Conservation (phyloP, 2,113 vertebrate species). For the Vulpes lagopus region DNA sequence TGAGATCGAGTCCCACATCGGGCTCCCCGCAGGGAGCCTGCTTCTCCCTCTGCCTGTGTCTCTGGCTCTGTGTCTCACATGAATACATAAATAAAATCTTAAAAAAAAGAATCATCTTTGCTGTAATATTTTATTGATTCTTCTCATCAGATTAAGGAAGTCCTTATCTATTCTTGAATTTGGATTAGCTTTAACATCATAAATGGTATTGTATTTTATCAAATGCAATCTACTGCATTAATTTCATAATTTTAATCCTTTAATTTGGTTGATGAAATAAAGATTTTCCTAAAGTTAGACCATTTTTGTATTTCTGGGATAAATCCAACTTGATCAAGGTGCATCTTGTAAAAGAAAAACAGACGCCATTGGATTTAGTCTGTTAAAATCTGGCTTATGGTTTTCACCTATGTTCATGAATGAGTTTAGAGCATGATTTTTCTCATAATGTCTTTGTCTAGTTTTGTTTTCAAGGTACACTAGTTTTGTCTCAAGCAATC, state of each 20-base stretch:
- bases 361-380: background rate
- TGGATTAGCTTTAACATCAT: background rate
- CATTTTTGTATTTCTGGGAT: background rate
- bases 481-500: background rate
- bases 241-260: conserved; percentile 4
- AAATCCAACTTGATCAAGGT: background rate
- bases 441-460: background rate
- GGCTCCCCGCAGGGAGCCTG: too few relatives aligned
- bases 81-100: too few relatives aligned
- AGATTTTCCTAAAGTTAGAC: background rate
- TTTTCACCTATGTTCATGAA: background rate
- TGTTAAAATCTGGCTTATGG: background rate
- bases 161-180: background rate
- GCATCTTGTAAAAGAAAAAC: background rate
- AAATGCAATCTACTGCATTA: conserved; percentile 11
- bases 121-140: background rate
- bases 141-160: conserved; percentile 18
- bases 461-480: background rate
- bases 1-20: too few relatives aligned
- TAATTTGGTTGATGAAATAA: background rate
- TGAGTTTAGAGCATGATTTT: background rate
- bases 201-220: background rate
- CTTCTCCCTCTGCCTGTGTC: too few relatives aligned
- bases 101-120: background rate
- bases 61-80: too few relatives aligned